Evolutionary conservation across 1,140 invertebrate genomes (phyloP).

Genomic region (Adoxophyes honmai): DNA sequence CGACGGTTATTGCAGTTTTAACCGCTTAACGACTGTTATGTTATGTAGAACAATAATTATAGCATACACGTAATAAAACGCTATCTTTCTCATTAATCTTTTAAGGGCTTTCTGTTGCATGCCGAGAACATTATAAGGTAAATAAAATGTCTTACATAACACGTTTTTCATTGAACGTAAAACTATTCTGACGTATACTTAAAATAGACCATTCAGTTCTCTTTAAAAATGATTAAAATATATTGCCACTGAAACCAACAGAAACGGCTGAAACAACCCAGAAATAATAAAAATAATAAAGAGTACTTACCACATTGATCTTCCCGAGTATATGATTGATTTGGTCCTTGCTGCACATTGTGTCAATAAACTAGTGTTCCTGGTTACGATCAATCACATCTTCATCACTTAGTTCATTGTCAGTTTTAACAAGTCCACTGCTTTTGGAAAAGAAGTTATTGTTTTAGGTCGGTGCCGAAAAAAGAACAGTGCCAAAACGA

Average conservation of each 20-base stretch:
- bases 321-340: constrained; percentile 67
- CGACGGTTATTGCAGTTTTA: not conserved
- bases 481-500: not conserved
- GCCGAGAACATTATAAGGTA: not conserved
- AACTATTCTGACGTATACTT: too few relatives aligned
- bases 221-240: too few relatives aligned
- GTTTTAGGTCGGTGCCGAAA: not conserved
- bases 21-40: not conserved
- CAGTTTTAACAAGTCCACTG: not conserved
- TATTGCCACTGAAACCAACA: too few relatives aligned
- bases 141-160: not conserved
- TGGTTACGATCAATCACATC: constrained; percentile 37
- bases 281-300: not conserved
- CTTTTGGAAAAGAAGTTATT: constrained; percentile 5
- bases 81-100: constrained; percentile 1
- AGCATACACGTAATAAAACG: not conserved
- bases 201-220: too few relatives aligned
- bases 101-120: not conserved
- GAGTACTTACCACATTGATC: constrained; percentile 68
- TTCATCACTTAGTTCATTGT: constrained; percentile 21
- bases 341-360: constrained; percentile 71
- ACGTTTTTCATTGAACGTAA: too few relatives aligned
- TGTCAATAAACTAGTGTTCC: constrained; percentile 23
- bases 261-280: too few relatives aligned
- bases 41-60: not conserved